Conservation (phyloP, 1,140 invertebrate species). For the Drosophila nebulosa region DNA sequence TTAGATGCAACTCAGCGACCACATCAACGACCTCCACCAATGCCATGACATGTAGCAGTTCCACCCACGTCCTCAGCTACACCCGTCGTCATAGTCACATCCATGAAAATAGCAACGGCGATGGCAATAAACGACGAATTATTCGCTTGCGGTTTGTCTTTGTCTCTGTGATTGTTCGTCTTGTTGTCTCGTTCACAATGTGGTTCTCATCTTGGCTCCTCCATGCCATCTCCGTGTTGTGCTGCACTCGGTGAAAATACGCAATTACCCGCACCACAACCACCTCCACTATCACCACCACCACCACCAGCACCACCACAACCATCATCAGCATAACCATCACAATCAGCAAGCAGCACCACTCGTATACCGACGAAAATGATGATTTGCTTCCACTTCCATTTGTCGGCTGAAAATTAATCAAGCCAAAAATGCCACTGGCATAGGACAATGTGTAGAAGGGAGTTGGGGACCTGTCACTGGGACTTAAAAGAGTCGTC, state of each 20-base stretch:
- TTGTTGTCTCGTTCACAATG: not conserved
- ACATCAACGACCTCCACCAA: constrained; percentile 29
- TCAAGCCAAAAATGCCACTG: constrained; percentile 48
- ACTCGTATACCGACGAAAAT: constrained; percentile 8
- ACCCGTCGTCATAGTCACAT: constrained; percentile 68
- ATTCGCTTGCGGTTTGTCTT: constrained; percentile 67
- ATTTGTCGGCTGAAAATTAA: constrained; percentile 72
- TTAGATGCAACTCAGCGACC: constrained; percentile 61
- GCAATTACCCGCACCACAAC: constrained; percentile 57
- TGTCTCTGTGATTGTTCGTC: constrained; percentile 8
- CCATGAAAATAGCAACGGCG: constrained; percentile 46
- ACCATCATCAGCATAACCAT: constrained; percentile 17
- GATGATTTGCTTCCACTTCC: constrained; percentile 61
- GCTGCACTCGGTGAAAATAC: constrained; percentile 59
- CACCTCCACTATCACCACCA: constrained; percentile 29
- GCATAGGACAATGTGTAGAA: constrained; percentile 3
- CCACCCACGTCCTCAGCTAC: constrained; percentile 66
- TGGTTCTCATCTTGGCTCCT: not conserved
- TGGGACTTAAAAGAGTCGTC: constrained; percentile 10
- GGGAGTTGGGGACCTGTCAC: constrained; percentile 6
- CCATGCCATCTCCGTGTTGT: constrained; percentile 11
- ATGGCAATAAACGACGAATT: constrained; percentile 54
- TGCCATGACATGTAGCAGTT: constrained; percentile 41
- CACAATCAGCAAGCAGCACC: constrained; percentile 2
- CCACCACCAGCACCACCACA: constrained; percentile 18